phyloP scores from a whole-genome alignment of 35 echinoderm and acorn worm genomes.

The Anneissia japonica region DNA sequence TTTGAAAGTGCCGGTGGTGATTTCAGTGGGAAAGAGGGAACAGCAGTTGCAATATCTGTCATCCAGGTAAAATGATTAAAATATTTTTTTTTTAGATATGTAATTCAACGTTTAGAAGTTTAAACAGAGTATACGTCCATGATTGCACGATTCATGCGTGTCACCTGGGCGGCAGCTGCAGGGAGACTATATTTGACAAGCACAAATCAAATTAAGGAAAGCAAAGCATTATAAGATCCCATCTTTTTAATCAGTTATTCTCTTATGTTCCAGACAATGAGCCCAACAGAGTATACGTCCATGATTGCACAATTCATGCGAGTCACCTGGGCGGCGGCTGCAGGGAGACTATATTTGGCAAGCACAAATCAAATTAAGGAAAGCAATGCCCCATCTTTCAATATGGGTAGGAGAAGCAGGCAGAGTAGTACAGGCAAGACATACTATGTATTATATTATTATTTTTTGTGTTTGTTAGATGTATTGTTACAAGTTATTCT shows the following conservation, averaged over 20 bases:
- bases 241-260: not conserved
- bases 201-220: conserved; percentile 70
- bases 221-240: not conserved
- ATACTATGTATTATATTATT: no score
- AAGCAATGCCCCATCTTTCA: conserved; percentile 7
- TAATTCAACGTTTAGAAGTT: no score
- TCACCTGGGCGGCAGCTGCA: conserved; percentile 85
- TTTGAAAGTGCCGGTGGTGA: conserved; percentile 75
- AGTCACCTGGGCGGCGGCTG: conserved; percentile 81
- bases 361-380: conserved; percentile 80
- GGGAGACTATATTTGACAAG: conserved; percentile 78
- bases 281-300: conserved; percentile 68
- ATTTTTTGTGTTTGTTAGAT: no score
- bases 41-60: conserved; percentile 72
- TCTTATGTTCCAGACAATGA: conserved; percentile 70
- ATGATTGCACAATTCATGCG: conserved; percentile 89
- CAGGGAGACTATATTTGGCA: conserved; percentile 73
- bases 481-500: no score
- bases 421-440: conserved; percentile 82
- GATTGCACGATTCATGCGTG: conserved; percentile 79
- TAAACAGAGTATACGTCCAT: conserved; percentile 83
- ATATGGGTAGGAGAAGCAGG: conserved; percentile 43
- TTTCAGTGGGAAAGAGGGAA: conserved; percentile 63
- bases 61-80: conserved; percentile 72
- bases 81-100: not conserved